Percentiles rank a stretch among this genome's conserved stretches.
These are phyloP conservation scores for Cepphus grylle DNA, from an alignment of 2,113 vertebrate species.

Conservation along the genomic window DNA sequence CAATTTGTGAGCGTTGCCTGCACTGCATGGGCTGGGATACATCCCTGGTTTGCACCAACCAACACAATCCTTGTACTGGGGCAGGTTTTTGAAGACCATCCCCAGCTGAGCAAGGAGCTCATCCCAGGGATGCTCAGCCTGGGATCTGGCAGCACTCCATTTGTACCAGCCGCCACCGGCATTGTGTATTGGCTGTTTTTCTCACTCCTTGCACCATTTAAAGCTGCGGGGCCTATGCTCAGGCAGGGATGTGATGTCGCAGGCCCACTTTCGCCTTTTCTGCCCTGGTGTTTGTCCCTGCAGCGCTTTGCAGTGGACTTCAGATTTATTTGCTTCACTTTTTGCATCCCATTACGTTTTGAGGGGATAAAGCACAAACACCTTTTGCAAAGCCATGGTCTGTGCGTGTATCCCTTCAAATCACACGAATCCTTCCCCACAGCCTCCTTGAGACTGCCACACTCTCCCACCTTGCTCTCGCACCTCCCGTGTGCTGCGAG, in stretches of 20 bases:
- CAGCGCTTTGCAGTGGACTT: background rate
- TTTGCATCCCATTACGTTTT: background rate
- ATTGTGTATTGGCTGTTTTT: fast-evolving
- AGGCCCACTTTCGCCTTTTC: background rate
- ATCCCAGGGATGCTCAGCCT: background rate
- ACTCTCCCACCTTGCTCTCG: background rate
- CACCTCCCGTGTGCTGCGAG: fast-evolving
- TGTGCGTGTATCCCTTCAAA: background rate
- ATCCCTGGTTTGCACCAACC: background rate
- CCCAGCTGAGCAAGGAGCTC: background rate
- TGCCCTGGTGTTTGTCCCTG: background rate
- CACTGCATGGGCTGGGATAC: background rate
- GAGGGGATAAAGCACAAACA: background rate
- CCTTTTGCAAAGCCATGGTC: background rate
- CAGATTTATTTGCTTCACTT: background rate
- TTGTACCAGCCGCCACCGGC: background rate
- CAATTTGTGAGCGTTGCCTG: background rate
- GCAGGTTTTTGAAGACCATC: background rate
- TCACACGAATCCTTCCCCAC: background rate
- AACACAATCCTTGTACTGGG: background rate
- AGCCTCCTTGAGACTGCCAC: background rate
- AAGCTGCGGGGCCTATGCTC: background rate
- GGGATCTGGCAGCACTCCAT: background rate
- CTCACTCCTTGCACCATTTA: background rate
- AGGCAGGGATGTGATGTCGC: too few species aligned